Base-by-base conservation (phyloP, 2,797 vertebrate genomes). In the Lophotriccus pileatus region DNA sequence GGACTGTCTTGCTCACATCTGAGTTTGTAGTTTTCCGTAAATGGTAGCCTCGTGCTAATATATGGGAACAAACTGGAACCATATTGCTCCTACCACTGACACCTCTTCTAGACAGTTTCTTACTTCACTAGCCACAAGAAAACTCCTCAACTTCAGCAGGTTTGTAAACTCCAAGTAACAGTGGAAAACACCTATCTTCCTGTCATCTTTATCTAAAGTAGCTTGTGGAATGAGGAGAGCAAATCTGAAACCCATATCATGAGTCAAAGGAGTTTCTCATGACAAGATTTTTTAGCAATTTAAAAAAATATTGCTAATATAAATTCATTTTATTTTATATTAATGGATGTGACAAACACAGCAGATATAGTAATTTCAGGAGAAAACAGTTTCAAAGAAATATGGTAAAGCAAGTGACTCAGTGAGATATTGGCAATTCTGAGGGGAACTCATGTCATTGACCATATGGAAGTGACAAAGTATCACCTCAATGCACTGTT, bases 361-460 rank as follows among this genome's bases (percentile, higher is more conserved):
- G 83, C 60, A 91, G 89, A 91, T 81, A 85, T 3, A 94, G 83
- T 74, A 84, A 97, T 95, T 94, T 90, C 60, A 50, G 70, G 77
- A 94, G 83, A 96, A 95, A 96, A 94, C 89, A 62, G 14, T 90
- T 96, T 96, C 64, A 74, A 93, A 94, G 95, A 97, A 95, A 93
- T 96, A 95, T 95, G 85, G 39, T 53, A 75, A 96, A 96, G 77
- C 74, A 94, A 96, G 70, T 87, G 95, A 95, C 91, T 94, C 74
- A 15, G 75, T 93, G 89, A 95, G 93, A 84, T 94, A 95, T 94
- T 87, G 94, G 77, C 70, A 91, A 93, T 94, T 90, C 95, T 94
- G 77, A 94, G 87, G 95, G 85, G 95, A 91, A 58, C 74, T 94
- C 59, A 15, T 10, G 87, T 88, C 91, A 86, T 50, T 94, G 87